Percentiles rank a stretch among this genome's conserved stretches.
These are phyloP conservation scores for Crocuta crocuta DNA, from an alignment of 2,113 vertebrate species.

Conservation along the genomic window DNA sequence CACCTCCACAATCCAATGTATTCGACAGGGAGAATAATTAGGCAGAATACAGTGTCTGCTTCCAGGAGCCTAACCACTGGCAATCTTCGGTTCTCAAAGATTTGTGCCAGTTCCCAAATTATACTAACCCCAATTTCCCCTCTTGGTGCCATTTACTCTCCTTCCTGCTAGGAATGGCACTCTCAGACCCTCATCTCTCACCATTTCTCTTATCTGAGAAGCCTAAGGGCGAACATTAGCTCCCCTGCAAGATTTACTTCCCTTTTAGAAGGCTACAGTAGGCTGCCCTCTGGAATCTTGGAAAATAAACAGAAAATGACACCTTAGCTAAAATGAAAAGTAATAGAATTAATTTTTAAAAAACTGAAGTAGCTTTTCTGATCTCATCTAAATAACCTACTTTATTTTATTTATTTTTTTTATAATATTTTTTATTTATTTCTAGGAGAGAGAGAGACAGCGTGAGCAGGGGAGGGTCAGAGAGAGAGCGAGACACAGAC, in stretches of 20 bases:
- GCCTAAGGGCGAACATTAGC: neutral
- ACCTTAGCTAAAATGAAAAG: neutral
- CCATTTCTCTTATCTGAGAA: conserved; percentile 20
- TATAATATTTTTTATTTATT: no score
- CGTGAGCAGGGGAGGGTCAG: no score
- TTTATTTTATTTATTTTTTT: neutral
- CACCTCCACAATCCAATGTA: neutral
- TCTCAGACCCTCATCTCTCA: neutral
- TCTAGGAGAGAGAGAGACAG: no score
- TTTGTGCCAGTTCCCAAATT: neutral
- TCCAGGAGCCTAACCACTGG: neutral
- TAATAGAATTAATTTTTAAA: neutral
- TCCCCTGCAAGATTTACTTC: neutral
- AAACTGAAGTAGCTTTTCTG: neutral
- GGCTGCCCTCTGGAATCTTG: neutral
- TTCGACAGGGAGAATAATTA: neutral
- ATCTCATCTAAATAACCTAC: neutral
- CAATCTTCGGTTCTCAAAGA: neutral
- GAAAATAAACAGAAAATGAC: neutral
- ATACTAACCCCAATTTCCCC: neutral
- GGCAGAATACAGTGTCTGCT: neutral
- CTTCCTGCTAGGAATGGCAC: neutral
- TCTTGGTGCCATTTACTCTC: neutral
- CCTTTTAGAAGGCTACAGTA: neutral
- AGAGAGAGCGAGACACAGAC: no score